Conservation (phyloP, 2,888 invertebrate species). For the Microdon myrmicae region DNA sequence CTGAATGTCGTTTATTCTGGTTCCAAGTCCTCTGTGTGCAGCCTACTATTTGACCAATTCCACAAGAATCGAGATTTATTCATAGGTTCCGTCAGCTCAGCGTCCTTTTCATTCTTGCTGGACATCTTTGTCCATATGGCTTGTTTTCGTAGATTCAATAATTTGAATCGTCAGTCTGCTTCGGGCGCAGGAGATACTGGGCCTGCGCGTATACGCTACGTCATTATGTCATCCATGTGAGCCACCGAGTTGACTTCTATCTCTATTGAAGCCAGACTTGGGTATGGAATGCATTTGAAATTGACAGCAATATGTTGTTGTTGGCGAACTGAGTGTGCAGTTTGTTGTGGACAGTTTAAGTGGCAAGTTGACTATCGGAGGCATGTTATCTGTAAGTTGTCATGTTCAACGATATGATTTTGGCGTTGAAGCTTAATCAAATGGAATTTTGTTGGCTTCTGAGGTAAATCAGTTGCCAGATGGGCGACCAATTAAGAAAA, state of each 20-base stretch:
- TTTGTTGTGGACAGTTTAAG: conserved; percentile 34
- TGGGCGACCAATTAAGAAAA: conserved; percentile 17
- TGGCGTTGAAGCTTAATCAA: conserved; percentile 41
- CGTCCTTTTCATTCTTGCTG: background rate
- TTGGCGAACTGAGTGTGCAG: conserved; percentile 16
- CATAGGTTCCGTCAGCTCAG: conserved; percentile 15
- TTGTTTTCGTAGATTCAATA: conserved; percentile 30
- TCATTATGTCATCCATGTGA: conserved; percentile 49
- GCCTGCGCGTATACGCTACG: conserved; percentile 37
- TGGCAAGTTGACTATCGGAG: conserved; percentile 36
- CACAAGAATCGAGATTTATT: conserved; percentile 45
- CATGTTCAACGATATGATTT: conserved; percentile 43
- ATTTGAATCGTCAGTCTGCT: conserved; percentile 33
- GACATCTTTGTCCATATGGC: conserved; percentile 4
- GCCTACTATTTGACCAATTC: conserved; percentile 41
- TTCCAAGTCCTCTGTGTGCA: conserved; percentile 26
- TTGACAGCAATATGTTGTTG: conserved; percentile 44
- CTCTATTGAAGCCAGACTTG: conserved; percentile 42
- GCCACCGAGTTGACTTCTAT: conserved; percentile 35
- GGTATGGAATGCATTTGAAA: conserved; percentile 46
- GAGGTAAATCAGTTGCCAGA: conserved; percentile 39
- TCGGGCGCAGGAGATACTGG: conserved; percentile 28
- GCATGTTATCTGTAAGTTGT: conserved; percentile 45
- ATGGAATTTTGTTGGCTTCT: conserved; percentile 25
- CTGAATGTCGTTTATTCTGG: conserved; percentile 47